Evolutionary conservation across 2,888 invertebrate genomes (phyloP), one percentile per base, ranked within the genome.

Genomic region (Adela reaumurella): DNA sequence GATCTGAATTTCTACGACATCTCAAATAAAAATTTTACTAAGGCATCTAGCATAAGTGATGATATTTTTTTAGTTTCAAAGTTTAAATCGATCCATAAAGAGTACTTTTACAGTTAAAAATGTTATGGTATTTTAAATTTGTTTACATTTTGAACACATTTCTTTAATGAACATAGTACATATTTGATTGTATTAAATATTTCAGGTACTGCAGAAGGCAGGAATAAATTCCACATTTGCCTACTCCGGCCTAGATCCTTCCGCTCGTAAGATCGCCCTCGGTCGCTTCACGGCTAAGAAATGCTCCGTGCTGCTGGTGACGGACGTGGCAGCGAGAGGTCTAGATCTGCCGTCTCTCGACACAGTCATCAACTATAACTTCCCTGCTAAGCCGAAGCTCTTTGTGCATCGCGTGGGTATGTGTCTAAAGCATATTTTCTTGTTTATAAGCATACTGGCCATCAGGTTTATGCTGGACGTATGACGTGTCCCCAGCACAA

Each of bases 381-480:
- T 99, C 65, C 98, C 99, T 0, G 91, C 94, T 0, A 97, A 95
- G 67, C 87, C 96, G 0, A 99, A 99, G 71, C 79, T 99, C 18
- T 99, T 97, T 74, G 92, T 99, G 19, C 99, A 99, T 74, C 84
- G 99, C 83, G 99, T 98, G 52, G 98, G 97, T 92, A 63, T 81
- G 89, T 73, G 16, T n/a, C n/a, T n/a, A n/a, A n/a, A n/a, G n/a
- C n/a, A n/a, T n/a, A n/a, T n/a, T n/a, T n/a, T n/a, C n/a, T n/a
- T n/a, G n/a, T n/a, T n/a, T n/a, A n/a, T n/a, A n/a, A n/a, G n/a
- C n/a, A n/a, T n/a, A n/a, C n/a, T n/a, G n/a, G n/a, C n/a, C n/a
- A n/a, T n/a, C n/a, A n/a, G n/a, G n/a, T n/a, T n/a, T n/a, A n/a
- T n/a, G n/a, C n/a, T n/a, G n/a, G n/a, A n/a, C n/a, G n/a, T n/a